phyloP scores from a whole-genome alignment of 2,797 vertebrate genomes.

The Schizopygopsis pylzovi region DNA sequence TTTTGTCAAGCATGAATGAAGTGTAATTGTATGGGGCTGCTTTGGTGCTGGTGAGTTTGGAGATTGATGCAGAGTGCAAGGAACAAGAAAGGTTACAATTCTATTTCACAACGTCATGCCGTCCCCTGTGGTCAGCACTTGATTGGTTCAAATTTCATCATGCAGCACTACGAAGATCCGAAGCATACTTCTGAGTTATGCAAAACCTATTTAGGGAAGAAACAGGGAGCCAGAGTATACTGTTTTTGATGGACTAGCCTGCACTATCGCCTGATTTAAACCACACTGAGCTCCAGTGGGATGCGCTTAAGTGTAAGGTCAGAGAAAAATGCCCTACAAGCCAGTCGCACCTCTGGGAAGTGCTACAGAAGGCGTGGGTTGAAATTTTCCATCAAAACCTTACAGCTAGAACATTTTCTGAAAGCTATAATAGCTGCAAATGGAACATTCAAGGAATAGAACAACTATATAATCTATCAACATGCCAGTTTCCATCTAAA shows the following conservation, averaged over 20 bases:
- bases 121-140: slow-evolving; percentile 14
- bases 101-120: neutral
- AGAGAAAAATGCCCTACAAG: slow-evolving; percentile 17
- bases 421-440: neutral
- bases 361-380: slow-evolving; percentile 2
- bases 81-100: neutral
- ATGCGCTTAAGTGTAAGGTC: slow-evolving; percentile 23
- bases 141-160: slow-evolving; percentile 32
- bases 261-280: slow-evolving; percentile 11
- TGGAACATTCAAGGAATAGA: neutral
- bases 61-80: slow-evolving; percentile 22
- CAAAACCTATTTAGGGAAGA: slow-evolving; percentile 19
- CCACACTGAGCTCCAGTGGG: slow-evolving; percentile 10
- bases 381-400: neutral
- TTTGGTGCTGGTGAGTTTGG: neutral
- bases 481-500: neutral
- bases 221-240: neutral
- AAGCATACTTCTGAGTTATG: slow-evolving; percentile 12
- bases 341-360: slow-evolving; percentile 10
- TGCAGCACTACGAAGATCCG: neutral
- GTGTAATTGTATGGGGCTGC: neutral
- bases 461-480: neutral
- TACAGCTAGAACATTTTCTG: neutral
- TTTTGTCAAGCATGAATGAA: slow-evolving; percentile 14
- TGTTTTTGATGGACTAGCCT: slow-evolving; percentile 18